These are phyloP conservation scores for Sympetrum striolatum DNA, from an alignment of 2,888 invertebrate genomes.

Conservation along the genomic window DNA sequence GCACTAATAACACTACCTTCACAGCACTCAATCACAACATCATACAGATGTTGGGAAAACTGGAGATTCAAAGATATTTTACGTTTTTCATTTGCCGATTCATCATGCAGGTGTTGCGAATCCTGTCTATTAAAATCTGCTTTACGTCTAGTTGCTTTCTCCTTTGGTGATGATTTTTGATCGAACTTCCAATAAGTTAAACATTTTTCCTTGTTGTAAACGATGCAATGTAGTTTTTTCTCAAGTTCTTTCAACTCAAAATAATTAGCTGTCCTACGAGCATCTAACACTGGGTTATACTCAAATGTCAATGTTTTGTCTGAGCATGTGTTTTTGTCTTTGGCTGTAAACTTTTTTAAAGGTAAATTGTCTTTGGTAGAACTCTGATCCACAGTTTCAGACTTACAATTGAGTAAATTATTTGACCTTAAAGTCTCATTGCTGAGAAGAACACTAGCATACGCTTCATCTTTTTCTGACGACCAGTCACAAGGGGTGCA, in stretches of 20 bases:
- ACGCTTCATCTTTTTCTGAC: conserved; percentile 33
- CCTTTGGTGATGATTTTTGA: not conserved
- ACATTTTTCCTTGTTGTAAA: not conserved
- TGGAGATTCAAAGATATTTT: conserved; percentile 61
- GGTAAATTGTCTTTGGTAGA: not conserved
- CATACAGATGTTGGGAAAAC: conserved; percentile 64
- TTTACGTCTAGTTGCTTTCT: too few relatives aligned
- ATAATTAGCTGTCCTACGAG: not conserved
- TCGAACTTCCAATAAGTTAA: not conserved
- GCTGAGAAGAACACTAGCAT: not conserved
- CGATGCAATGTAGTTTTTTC: not conserved
- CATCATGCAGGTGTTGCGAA: too few relatives aligned
- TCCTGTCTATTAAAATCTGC: too few relatives aligned
- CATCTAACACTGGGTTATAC: not conserved
- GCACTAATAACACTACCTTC: conserved; percentile 65
- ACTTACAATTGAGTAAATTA: not conserved
- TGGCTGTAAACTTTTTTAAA: not conserved
- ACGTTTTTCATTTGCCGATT: conserved; percentile 38
- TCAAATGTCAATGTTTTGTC: not conserved
- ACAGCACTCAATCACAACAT: conserved; percentile 67
- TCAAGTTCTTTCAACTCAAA: not conserved
- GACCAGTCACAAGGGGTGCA: conserved; percentile 63
- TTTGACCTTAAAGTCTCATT: not conserved
- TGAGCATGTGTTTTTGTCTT: not conserved
- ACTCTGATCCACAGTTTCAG: not conserved